Base-by-base conservation (phyloP, 2,888 invertebrate species). In the Tenodera sinensis region DNA sequence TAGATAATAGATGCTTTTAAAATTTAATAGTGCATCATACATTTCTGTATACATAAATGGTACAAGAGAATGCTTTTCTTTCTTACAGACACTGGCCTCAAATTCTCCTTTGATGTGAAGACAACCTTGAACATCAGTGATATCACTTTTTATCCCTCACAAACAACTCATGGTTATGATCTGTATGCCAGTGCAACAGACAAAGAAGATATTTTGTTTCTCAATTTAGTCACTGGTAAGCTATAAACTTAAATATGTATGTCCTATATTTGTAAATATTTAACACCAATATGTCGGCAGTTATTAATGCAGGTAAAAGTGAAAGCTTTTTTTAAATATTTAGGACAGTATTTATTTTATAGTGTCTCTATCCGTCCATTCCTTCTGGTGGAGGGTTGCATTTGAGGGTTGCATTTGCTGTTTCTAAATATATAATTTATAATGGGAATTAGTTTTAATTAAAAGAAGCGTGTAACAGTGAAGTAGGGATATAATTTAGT, bases 111-210 rank as follows among this genome's bases (percentile, higher is more conserved):
- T 92, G 96, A 97, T 91, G 96, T 97, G 89, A 96, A 96, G 93
- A 96, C 97, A 14, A 96, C 96, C 9, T 93, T 96, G 90, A 96
- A 96, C 92, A 95, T 97, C 91, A 96, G 96, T 91, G 96, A 96
- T 92, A 94, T 96, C 88, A 95, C 96, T 7, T 97, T 96, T 92
- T 96, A 96, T 93, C 96, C 96, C 0, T 96, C 96, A 84, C 95
- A 95, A 92, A 95, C 95, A 4, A 96, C 95, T 30, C 96, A 96
- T 92, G 96, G 96, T 90, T 97, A 96, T 92, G 96, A 97, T 92
- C 94, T 97, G 83, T 96, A 96, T 92, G 96, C 96, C 88, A 96
- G 95, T 90, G 95, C 96, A 15, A 95, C 95, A 91, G 96, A 96
- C 92, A 96, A 96, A 92, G 96, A 96, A 92, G 96, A 96, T 91